phyloP scores from a whole-genome alignment of 2,113 vertebrate species.

The Syngnathus typhle region DNA sequence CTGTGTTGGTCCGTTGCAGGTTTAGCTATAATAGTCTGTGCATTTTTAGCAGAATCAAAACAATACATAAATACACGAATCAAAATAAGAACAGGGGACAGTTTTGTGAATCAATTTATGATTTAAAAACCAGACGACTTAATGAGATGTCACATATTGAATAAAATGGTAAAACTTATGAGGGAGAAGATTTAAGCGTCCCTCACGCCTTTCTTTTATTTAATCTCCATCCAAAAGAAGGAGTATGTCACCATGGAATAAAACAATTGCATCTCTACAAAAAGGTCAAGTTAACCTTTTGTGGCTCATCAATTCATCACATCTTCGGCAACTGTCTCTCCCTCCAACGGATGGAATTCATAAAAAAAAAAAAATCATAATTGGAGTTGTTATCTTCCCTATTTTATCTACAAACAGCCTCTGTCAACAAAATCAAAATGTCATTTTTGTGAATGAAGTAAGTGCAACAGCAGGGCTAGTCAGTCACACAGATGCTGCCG shows the following conservation, averaged over 20 bases:
- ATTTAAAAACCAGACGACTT: background rate
- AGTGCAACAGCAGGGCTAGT: slow-evolving; percentile 40
- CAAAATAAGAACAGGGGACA: slow-evolving; percentile 26
- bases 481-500: slow-evolving; percentile 51
- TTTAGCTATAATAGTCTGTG: slow-evolving; percentile 50
- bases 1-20: slow-evolving; percentile 47
- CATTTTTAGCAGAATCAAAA: slow-evolving; percentile 41
- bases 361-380: slow-evolving; percentile 55
- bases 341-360: slow-evolving; percentile 50
- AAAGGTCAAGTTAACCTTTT: slow-evolving; percentile 55
- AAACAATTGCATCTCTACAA: slow-evolving; percentile 47
- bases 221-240: slow-evolving; percentile 44
- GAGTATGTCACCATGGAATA: slow-evolving; percentile 33
- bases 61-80: slow-evolving; percentile 39
- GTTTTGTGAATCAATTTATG: slow-evolving; percentile 20
- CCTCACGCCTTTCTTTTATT: slow-evolving; percentile 37
- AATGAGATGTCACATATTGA: slow-evolving; percentile 50
- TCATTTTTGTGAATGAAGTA: slow-evolving; percentile 52
- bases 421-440: slow-evolving; percentile 72
- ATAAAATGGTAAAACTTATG: slow-evolving; percentile 50
- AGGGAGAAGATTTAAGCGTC: slow-evolving; percentile 18
- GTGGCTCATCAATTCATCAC: slow-evolving; percentile 51
- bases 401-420: slow-evolving; percentile 65
- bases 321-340: slow-evolving; percentile 58
- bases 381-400: slow-evolving; percentile 72